phyloP scores from a whole-genome alignment of 2,888 invertebrate species.

The Pandemis heparana region DNA sequence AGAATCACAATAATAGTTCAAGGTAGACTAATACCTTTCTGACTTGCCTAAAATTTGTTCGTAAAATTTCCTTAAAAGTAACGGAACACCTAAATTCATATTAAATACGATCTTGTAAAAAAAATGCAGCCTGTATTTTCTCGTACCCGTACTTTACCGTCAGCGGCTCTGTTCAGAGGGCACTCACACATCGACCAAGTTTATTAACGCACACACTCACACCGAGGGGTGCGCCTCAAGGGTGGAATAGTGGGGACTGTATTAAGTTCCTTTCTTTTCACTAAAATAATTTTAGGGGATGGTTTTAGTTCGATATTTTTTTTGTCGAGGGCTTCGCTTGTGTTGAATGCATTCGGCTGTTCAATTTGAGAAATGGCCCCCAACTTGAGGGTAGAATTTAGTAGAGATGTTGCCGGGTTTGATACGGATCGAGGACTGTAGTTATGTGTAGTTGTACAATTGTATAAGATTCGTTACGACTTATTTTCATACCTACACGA shows the following conservation, averaged over 20 bases:
- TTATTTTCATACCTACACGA: too few relatives aligned
- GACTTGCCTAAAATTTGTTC: too few relatives aligned
- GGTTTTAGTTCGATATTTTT: conserved; percentile 84
- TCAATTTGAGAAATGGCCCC: conserved; percentile 79
- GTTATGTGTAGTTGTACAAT: conserved; percentile 23
- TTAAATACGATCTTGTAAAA: background rate
- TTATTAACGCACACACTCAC: conserved; percentile 51
- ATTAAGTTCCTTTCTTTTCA: conserved; percentile 86
- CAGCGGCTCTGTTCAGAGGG: conserved; percentile 74
- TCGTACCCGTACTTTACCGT: conserved; percentile 62
- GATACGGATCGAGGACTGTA: conserved; percentile 34
- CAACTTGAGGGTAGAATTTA: conserved; percentile 56
- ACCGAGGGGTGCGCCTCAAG: conserved; percentile 73
- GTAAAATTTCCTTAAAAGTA: background rate
- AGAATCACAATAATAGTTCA: too few relatives aligned
- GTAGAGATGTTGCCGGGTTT: conserved; percentile 43
- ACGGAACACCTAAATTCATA: background rate
- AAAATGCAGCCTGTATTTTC: conserved; percentile 54
- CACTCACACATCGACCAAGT: conserved; percentile 69
- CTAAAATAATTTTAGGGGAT: conserved; percentile 86
- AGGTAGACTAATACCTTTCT: too few relatives aligned
- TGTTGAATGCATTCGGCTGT: conserved; percentile 72
- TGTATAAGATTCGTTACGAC: too few relatives aligned
- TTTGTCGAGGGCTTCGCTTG: conserved; percentile 71
- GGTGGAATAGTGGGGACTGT: conserved; percentile 82